Percentiles rank a stretch among this genome's conserved stretches.
Conservation (phyloP, 2,113 vertebrate genomes). For the Cygnus buccinator region DNA sequence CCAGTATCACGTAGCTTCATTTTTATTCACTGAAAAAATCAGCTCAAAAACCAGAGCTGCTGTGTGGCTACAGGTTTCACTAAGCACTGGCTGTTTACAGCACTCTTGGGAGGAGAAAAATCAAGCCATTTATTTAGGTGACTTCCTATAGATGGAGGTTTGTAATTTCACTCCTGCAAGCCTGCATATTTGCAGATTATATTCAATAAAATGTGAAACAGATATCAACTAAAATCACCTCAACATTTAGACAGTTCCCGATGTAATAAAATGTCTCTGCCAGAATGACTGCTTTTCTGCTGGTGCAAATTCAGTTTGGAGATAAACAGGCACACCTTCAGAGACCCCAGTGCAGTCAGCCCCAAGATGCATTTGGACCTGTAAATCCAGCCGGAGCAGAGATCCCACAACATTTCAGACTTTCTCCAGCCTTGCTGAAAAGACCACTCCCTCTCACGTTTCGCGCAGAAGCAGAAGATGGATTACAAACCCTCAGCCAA, state of each 20-base stretch:
- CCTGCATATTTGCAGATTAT: background rate
- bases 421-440: background rate
- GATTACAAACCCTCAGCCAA: background rate
- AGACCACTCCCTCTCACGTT: background rate
- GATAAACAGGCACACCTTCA: background rate
- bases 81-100: background rate
- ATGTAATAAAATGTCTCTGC: background rate
- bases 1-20: background rate
- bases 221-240: background rate
- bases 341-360: background rate
- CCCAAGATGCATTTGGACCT: background rate
- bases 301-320: background rate
- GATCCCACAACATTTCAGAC: background rate
- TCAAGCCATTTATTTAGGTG: background rate
- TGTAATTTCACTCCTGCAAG: background rate
- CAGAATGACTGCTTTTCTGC: background rate
- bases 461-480: background rate
- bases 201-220: background rate
- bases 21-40: background rate
- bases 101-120: background rate
- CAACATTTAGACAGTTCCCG: background rate
- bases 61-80: background rate
- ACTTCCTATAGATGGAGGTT: background rate
- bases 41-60: background rate
- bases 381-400: constrained; percentile 1